Evolutionary conservation across 1,140 invertebrate genomes (phyloP).

Genomic region (Caenorhabditis latens): DNA sequence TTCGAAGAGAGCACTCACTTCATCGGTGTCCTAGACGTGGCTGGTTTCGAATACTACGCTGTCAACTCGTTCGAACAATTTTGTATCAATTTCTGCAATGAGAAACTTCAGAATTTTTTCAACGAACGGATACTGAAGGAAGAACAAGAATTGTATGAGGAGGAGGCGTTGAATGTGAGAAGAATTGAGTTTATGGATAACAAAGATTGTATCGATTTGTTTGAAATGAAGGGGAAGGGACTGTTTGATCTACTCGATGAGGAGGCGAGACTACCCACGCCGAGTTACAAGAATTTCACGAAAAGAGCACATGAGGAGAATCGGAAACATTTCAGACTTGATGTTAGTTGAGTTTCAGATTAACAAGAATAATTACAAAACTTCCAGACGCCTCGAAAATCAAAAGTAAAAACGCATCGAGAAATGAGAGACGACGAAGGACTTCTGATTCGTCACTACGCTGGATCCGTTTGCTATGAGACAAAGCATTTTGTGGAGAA

Average conservation of each 20-base stretch:
- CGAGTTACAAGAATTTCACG: constrained; percentile 91
- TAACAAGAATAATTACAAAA: too few species aligned
- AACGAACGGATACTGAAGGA: constrained; percentile 90
- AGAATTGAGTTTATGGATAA: constrained; percentile 96
- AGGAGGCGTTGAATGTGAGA: constrained; percentile 91
- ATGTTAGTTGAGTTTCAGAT: constrained; percentile 4
- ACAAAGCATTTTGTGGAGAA: constrained; percentile 96
- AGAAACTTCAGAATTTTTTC: constrained; percentile 99
- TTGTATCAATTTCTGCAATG: constrained; percentile 97
- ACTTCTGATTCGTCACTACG: constrained; percentile 95
- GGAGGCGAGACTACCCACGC: constrained; percentile 93
- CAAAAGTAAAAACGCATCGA: constrained; percentile 89
- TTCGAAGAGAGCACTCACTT: constrained; percentile 83
- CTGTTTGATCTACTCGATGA: constrained; percentile 95
- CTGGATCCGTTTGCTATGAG: constrained; percentile 96
- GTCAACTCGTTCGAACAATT: constrained; percentile 91
- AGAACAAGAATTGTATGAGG: constrained; percentile 93
- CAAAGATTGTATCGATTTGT: constrained; percentile 94
- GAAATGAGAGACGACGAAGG: constrained; percentile 95
- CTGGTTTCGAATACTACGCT: constrained; percentile 99
- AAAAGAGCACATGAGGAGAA: constrained; percentile 89
- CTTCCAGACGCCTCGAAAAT: constrained; percentile 84
- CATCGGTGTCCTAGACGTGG: constrained; percentile 96
- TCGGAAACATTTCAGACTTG: constrained; percentile 87
- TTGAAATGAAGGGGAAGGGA: constrained; percentile 89